A percentile compares a stretch with the other conserved stretches of the same genome.
phyloP scores from a whole-genome alignment of 2,888 invertebrate genomes.

The Ecliptopera silaceata region DNA sequence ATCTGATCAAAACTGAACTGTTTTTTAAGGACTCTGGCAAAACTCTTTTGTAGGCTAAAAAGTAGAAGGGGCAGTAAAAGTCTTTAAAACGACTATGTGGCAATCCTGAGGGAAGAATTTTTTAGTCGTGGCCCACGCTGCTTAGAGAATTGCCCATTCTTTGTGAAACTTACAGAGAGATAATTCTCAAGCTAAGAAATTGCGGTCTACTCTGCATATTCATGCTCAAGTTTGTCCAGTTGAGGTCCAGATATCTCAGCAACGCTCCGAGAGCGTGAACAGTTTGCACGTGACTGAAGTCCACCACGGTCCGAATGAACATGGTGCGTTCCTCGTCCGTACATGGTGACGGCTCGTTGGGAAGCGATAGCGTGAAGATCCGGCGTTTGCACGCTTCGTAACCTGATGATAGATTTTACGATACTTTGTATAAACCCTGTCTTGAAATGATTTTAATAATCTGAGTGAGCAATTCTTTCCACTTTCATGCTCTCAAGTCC shows the following conservation, averaged over 20 bases:
- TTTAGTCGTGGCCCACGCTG: too few species aligned
- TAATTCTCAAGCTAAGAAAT: slow-evolving; percentile 80
- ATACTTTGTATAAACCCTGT: too few species aligned
- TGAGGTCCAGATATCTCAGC: slow-evolving; percentile 86
- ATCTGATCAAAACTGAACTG: not conserved
- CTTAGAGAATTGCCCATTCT: too few species aligned
- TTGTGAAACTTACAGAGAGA: slow-evolving; percentile 83
- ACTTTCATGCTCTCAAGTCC: too few species aligned
- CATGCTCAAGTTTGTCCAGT: slow-evolving; percentile 81
- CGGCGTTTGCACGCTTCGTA: slow-evolving; percentile 83
- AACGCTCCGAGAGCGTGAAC: slow-evolving; percentile 89
- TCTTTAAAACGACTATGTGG: too few species aligned
- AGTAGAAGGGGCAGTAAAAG: too few species aligned
- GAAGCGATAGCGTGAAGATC: slow-evolving; percentile 79
- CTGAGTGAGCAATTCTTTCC: too few species aligned
- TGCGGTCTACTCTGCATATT: slow-evolving; percentile 76
- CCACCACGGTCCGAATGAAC: slow-evolving; percentile 84
- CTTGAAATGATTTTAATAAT: too few species aligned
- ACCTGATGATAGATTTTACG: slow-evolving; percentile 50
- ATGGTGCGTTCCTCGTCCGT: slow-evolving; percentile 80
- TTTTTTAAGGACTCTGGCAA: too few species aligned
- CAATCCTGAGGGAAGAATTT: too few species aligned
- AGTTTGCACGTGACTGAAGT: slow-evolving; percentile 84
- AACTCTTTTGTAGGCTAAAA: not conserved
- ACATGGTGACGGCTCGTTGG: slow-evolving; percentile 77